phyloP scores from a whole-genome alignment of 2,888 invertebrate species.

The Theristus sp. region DNA sequence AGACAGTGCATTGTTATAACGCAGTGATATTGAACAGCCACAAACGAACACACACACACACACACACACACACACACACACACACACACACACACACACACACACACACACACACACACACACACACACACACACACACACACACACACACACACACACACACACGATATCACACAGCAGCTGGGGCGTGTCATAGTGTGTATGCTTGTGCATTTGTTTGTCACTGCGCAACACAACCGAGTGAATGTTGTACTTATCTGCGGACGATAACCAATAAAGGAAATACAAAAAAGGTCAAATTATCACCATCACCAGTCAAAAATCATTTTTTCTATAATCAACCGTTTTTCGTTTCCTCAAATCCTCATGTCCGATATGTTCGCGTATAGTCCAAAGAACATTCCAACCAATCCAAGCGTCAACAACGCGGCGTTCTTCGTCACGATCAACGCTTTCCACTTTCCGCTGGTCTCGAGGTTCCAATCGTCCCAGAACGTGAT shows the following conservation, averaged over 20 bases:
- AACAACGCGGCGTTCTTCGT: constrained; percentile 3
- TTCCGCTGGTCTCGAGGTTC: background rate
- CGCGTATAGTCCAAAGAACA: constrained; percentile 4
- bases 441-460: background rate
- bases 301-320: too few species aligned
- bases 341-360: too few species aligned
- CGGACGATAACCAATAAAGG: too few species aligned
- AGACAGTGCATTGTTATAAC: too few species aligned
- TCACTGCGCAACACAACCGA: too few species aligned
- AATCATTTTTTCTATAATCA: too few species aligned
- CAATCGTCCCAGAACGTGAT: constrained; percentile 14
- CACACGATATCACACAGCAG: background rate
- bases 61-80: background rate
- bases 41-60: background rate
- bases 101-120: background rate
- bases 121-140: background rate
- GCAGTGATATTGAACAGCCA: too few species aligned
- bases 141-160: background rate
- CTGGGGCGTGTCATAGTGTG: too few species aligned
- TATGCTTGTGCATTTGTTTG: too few species aligned
- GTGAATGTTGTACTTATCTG: too few species aligned
- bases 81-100: background rate
- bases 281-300: too few species aligned
- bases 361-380: background rate
- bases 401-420: background rate